Percentiles rank a stretch among this genome's conserved stretches.
phyloP scores from a whole-genome alignment of 1,140 invertebrate genomes.

The Lutraria rhynchaena region DNA sequence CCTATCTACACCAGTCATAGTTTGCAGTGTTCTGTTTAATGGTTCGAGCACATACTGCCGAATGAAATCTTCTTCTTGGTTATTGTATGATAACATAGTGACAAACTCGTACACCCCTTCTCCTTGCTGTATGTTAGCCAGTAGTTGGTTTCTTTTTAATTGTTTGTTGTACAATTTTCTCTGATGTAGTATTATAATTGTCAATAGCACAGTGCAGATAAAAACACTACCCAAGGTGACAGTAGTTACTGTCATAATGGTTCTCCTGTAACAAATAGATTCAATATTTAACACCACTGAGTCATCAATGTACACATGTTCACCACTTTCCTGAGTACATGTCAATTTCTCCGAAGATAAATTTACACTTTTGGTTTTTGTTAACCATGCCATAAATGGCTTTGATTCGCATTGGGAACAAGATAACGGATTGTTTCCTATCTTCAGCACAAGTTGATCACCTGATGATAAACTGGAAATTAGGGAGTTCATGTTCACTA shows the following conservation, averaged over 20 bases:
- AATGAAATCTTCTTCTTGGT: slow-evolving; percentile 9
- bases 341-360: not conserved
- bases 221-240: not conserved
- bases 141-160: not conserved
- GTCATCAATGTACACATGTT: not conserved
- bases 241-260: not conserved
- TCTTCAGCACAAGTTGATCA: not conserved
- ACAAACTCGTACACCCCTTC: slow-evolving; percentile 13
- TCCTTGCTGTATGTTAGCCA: not conserved
- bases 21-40: not conserved
- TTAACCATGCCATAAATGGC: slow-evolving; percentile 3
- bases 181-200: not conserved
- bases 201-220: not conserved
- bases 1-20: not conserved
- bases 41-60: not conserved
- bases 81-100: not conserved
- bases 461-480: too few species aligned
- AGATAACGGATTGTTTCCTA: not conserved
- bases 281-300: not conserved
- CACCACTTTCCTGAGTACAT: not conserved
- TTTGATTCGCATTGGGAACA: slow-evolving; percentile 12
- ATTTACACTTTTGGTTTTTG: not conserved
- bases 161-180: not conserved
- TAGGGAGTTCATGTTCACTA: not conserved
- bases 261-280: not conserved